Evolutionary conservation across 2,113 vertebrate genomes (phyloP).

Genomic region (Strix aluco): DNA sequence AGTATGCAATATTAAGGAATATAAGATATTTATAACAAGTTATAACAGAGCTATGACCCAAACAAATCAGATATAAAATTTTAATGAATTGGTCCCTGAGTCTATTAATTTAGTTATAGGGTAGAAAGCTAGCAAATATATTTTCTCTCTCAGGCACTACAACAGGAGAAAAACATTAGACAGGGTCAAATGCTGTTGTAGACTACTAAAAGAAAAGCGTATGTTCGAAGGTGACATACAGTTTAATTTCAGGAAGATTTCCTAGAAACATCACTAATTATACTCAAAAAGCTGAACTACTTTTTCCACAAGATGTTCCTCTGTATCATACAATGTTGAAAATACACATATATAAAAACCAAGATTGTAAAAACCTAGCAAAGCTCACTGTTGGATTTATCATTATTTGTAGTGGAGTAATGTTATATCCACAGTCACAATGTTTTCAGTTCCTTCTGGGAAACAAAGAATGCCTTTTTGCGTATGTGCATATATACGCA

Average conservation of each 20-base stretch:
- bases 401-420: neutral
- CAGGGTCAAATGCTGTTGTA: conserved; percentile 22
- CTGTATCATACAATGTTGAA: neutral
- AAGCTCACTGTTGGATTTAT: neutral
- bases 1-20: conserved; percentile 64
- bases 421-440: neutral
- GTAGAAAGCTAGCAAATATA: neutral
- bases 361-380: neutral
- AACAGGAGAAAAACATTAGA: conserved; percentile 16
- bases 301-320: neutral
- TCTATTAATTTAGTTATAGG: conserved; percentile 46
- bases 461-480: neutral
- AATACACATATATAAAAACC: neutral
- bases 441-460: neutral
- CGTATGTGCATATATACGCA: neutral
- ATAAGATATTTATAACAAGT: conserved; percentile 65
- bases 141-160: conserved; percentile 14
- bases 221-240: neutral
- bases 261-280: neutral
- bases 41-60: conserved; percentile 48
- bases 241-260: neutral
- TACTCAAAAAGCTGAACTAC: neutral
- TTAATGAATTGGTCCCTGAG: conserved; percentile 51
- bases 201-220: neutral
- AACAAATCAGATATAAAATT: conserved; percentile 60